Conservation (phyloP, 2,113 vertebrate species). For the Hystrix brachyura region DNA sequence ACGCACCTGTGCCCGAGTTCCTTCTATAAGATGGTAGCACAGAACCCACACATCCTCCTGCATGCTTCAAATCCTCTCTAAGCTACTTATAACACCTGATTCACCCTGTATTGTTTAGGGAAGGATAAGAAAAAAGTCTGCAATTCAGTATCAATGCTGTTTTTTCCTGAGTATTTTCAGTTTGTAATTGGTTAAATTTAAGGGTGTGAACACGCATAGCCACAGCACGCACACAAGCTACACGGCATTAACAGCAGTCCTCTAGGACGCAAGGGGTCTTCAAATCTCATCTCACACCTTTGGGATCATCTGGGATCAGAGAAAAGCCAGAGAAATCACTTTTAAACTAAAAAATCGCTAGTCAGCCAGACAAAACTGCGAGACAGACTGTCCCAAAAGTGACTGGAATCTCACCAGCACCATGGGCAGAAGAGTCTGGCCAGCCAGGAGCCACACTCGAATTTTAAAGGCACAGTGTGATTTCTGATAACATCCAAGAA, state of each 20-base stretch:
- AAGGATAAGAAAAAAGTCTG: background rate
- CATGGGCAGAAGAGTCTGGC: background rate
- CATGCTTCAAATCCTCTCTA: too few species aligned
- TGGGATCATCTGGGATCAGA: background rate
- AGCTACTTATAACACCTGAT: background rate
- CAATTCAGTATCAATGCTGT: too few species aligned
- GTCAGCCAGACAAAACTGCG: accelerated
- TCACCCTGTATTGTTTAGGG: background rate
- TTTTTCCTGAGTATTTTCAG: background rate
- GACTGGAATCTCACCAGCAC: background rate
- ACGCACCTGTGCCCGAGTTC: background rate
- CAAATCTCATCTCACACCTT: background rate
- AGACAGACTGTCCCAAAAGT: background rate
- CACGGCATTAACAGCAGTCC: accelerated
- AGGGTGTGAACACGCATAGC: background rate
- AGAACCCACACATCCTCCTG: background rate
- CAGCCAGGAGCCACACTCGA: background rate
- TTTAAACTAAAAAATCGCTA: accelerated
- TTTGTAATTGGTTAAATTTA: background rate
- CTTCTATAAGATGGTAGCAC: background rate
- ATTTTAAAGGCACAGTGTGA: accelerated
- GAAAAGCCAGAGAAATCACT: background rate
- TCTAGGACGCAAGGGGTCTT: accelerated
- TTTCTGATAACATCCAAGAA: accelerated
- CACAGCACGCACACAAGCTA: accelerated